Conservation (phyloP, 2,113 vertebrate genomes). For the Talpa occidentalis region DNA sequence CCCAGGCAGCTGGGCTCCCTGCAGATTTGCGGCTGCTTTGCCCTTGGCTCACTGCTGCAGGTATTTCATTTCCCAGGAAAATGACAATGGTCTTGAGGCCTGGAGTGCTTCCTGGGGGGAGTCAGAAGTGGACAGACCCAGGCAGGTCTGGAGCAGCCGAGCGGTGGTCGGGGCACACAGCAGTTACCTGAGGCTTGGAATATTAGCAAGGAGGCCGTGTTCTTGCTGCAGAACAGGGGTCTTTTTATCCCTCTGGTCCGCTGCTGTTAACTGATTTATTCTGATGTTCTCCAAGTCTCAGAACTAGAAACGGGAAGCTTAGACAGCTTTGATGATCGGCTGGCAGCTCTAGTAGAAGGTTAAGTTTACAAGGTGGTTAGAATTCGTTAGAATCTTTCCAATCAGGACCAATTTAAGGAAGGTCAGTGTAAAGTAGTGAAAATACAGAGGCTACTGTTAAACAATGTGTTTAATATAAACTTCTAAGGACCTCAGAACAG, state of each 20-base stretch:
- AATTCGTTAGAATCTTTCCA: neutral
- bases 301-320: neutral
- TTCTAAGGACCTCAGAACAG: neutral
- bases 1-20: too few relatives aligned
- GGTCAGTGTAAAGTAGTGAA: neutral
- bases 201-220: neutral
- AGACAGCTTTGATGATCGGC: neutral
- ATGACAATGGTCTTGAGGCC: neutral
- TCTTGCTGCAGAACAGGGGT: neutral
- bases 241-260: neutral
- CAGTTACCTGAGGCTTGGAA: neutral
- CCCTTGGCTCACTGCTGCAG: too few relatives aligned
- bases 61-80: neutral
- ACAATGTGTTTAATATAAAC: neutral
- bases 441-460: neutral
- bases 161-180: too few relatives aligned
- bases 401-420: neutral
- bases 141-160: too few relatives aligned
- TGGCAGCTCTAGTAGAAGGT: neutral
- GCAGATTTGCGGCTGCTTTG: too few relatives aligned
- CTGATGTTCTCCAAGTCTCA: conserved; percentile 25
- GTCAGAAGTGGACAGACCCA: too few relatives aligned
- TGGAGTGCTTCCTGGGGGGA: too few relatives aligned
- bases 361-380: neutral
- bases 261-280: neutral